Evolutionary conservation across 92 coral and sea anemone genomes (phyloP).

Genomic region (Zoanthus sansibaricus): DNA sequence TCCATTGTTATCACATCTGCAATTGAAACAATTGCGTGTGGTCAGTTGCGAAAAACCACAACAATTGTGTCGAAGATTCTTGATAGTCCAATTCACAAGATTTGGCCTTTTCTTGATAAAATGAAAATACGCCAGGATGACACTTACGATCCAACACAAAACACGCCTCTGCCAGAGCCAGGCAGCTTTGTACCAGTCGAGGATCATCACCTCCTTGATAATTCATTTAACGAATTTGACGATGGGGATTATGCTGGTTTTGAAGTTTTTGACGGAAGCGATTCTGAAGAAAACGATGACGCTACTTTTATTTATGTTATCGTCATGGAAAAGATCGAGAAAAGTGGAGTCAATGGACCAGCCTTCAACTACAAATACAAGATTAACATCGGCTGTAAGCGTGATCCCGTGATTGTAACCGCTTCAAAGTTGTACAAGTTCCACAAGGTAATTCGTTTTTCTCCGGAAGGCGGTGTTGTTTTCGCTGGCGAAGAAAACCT

Average conservation of each 20-base stretch:
- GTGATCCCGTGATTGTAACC: slow-evolving; percentile 49
- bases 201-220: slow-evolving; percentile 60
- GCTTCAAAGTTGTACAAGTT: slow-evolving; percentile 68
- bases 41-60: slow-evolving; percentile 39
- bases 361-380: slow-evolving; percentile 45
- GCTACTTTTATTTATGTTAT: slow-evolving; percentile 72
- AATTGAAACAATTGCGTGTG: slow-evolving; percentile 41
- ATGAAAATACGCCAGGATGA: slow-evolving; percentile 60
- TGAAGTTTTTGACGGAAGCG: slow-evolving; percentile 59
- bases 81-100: slow-evolving; percentile 18
- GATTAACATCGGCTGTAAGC: slow-evolving; percentile 63
- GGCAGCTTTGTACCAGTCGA: slow-evolving; percentile 63
- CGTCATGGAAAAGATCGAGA: slow-evolving; percentile 48
- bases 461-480: not conserved
- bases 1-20: slow-evolving; percentile 12
- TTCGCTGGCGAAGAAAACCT: slow-evolving; percentile 7
- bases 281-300: slow-evolving; percentile 40
- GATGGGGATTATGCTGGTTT: slow-evolving; percentile 74
- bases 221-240: slow-evolving; percentile 55
- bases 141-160: slow-evolving; percentile 24
- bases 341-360: not conserved
- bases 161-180: slow-evolving; percentile 55
- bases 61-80: slow-evolving; percentile 47
- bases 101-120: slow-evolving; percentile 58
- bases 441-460: slow-evolving; percentile 16